These are phyloP conservation scores for Cheilosia vernalis DNA, from an alignment of 2,888 invertebrate species.

Conservation along the genomic window DNA sequence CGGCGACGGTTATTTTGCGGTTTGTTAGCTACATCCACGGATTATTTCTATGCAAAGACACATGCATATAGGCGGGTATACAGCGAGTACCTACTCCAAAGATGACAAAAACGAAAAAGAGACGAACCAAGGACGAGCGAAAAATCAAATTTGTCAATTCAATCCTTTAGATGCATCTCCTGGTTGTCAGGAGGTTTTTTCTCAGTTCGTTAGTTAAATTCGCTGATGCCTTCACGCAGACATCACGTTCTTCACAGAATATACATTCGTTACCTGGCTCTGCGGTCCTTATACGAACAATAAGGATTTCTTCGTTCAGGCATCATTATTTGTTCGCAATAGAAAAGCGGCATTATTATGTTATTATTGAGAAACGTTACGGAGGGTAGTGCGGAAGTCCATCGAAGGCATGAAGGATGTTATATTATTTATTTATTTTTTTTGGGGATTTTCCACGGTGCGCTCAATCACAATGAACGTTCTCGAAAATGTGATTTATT, in stretches of 20 bases:
- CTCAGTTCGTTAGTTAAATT: conserved; percentile 74
- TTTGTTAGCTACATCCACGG: conserved; percentile 69
- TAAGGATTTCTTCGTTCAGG: conserved; percentile 61
- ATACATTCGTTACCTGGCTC: conserved; percentile 72
- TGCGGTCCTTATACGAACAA: conserved; percentile 71
- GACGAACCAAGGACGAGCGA: neutral
- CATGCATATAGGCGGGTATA: neutral
- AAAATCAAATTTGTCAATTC: conserved; percentile 68
- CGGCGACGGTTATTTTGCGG: conserved; percentile 75
- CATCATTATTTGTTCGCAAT: conserved; percentile 69
- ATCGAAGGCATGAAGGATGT: conserved; percentile 13
- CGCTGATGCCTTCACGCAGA: conserved; percentile 64
- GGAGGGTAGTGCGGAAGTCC: conserved; percentile 15
- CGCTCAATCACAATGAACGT: conserved; percentile 17
- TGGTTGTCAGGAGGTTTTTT: conserved; percentile 51
- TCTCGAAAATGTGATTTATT: conserved; percentile 21
- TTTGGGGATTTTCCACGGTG: neutral
- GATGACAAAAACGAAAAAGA: neutral
- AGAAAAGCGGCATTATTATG: conserved; percentile 66
- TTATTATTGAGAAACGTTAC: conserved; percentile 58
- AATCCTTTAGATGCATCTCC: conserved; percentile 72
- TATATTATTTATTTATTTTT: neutral
- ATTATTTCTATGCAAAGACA: conserved; percentile 46
- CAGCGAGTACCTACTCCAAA: conserved; percentile 13
- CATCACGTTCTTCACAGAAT: conserved; percentile 69